phyloP scores from a whole-genome alignment of 2,888 invertebrate species.

The Corythucha ciliata region DNA sequence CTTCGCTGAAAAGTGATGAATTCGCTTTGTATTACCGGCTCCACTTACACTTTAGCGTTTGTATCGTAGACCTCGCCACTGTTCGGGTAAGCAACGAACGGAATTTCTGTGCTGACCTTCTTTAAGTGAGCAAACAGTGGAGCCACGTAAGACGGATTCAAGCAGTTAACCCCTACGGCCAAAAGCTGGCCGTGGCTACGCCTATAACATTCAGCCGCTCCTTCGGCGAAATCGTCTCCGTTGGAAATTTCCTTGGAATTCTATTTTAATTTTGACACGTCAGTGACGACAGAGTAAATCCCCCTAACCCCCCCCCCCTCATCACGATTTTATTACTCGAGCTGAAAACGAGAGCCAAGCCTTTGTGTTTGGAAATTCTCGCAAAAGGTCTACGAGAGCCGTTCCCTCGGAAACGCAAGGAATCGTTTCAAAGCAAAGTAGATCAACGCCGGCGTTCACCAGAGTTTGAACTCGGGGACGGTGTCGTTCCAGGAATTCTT shows the following conservation, averaged over 20 bases:
- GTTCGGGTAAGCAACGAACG: constrained; percentile 84
- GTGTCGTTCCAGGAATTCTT: constrained; percentile 75
- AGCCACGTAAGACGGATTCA: constrained; percentile 56
- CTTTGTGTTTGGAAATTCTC: constrained; percentile 65
- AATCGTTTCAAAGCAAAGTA: constrained; percentile 85
- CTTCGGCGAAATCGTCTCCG: constrained; percentile 69
- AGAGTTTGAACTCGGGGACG: constrained; percentile 68
- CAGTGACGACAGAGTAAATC: neutral
- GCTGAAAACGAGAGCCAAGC: constrained; percentile 87
- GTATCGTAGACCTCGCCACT: constrained; percentile 75
- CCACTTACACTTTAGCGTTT: constrained; percentile 47
- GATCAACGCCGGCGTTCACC: constrained; percentile 69
- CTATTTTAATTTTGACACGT: constrained; percentile 5
- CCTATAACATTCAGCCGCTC: constrained; percentile 56
- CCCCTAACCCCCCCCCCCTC: neutral
- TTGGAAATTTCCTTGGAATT: constrained; percentile 51
- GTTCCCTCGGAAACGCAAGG: constrained; percentile 77
- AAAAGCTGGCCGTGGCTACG: constrained; percentile 54
- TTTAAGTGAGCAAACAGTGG: constrained; percentile 48
- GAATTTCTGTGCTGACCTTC: constrained; percentile 46
- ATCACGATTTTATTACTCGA: too few species aligned
- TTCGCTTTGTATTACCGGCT: neutral
- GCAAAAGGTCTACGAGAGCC: constrained; percentile 66
- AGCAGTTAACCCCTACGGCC: constrained; percentile 85
- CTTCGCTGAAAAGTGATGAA: neutral